Base-by-base conservation (phyloP, 1,140 invertebrate species). In the Stegodyphus dumicola region DNA sequence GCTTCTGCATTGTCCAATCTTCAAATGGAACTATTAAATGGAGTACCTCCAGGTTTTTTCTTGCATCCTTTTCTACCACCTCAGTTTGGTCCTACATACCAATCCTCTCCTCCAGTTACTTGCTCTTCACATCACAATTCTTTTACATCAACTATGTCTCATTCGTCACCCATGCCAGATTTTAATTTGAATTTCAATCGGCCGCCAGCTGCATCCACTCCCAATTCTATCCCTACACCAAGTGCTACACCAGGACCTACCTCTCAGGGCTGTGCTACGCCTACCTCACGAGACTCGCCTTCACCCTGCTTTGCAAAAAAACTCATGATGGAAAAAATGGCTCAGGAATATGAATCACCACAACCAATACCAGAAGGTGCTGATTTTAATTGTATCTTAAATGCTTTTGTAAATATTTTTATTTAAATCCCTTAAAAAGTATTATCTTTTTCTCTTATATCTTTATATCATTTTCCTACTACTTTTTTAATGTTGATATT, bases 321-420 rank as follows among this genome's bases (percentile, higher is more conserved):
- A 15, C 70, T 80, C n/a, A 67, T 89, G 77, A 73, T 89, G 74
- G 87, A 89, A 71, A 87, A 88, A 69, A 65, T 89, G 64, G 86
- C 88, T 84, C 88, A 89, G 70, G 84, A 86, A 78, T 88, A 86
- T 87, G 88, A 87, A 17, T 86, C 88, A 79, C 87, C 89, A 10
- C 60, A 88, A 77, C 88, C 89, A 73, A 88, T 89, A 73, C 85
- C 88, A 48, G 6, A 48, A 15, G 88, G 88, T 88, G 33, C 15
- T 60, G 56, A 60, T 60, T 15, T 11, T 9, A 60, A 15, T 60
- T 60, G 1, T 11, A 60, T 60, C 56, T 15, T 60, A 2, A 60
- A 60, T 60, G 9, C 56, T 60, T 60, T 60, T 60, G 56, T 11
- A 60, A 60, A 11, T 11, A 60, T 60, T 11, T 60, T 60, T 15